phyloP scores from a whole-genome alignment of 2,888 invertebrate genomes.

The Bellardia pandia region DNA sequence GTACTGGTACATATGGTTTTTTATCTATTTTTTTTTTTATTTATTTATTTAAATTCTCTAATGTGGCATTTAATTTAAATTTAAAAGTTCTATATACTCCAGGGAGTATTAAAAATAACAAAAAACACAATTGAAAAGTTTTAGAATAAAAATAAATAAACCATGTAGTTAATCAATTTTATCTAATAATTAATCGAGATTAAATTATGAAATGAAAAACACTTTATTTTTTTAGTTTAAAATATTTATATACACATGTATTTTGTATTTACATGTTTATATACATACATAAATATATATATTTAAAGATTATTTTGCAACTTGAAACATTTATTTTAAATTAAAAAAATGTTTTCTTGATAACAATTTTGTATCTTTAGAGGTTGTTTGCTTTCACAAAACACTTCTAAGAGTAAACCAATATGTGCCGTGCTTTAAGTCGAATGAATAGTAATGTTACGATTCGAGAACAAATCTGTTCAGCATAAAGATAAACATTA shows the following conservation, averaged over 20 bases:
- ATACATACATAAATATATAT: background rate
- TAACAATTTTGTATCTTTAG: no score
- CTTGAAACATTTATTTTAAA: no score
- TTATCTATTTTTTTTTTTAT: background rate
- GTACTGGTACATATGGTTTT: background rate
- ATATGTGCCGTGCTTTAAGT: no score
- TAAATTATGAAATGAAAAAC: background rate
- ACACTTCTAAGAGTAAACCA: no score
- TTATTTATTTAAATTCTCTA: conserved; percentile 24
- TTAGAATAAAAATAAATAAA: conserved; percentile 14
- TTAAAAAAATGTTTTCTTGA: no score
- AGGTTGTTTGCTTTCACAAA: no score
- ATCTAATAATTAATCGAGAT: conserved; percentile 8
- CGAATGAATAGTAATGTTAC: no score
- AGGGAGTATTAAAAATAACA: conserved; percentile 8
- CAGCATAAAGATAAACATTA: no score
- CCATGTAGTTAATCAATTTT: background rate
- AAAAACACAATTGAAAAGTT: background rate
- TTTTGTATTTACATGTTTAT: background rate
- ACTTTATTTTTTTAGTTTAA: no score
- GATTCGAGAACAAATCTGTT: no score
- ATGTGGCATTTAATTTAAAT: conserved; percentile 26
- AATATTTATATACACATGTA: background rate
- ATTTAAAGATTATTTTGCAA: background rate
- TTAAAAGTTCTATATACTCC: conserved; percentile 18